phyloP scores from a whole-genome alignment of 1,140 invertebrate genomes.

The Saccostrea glomerata region DNA sequence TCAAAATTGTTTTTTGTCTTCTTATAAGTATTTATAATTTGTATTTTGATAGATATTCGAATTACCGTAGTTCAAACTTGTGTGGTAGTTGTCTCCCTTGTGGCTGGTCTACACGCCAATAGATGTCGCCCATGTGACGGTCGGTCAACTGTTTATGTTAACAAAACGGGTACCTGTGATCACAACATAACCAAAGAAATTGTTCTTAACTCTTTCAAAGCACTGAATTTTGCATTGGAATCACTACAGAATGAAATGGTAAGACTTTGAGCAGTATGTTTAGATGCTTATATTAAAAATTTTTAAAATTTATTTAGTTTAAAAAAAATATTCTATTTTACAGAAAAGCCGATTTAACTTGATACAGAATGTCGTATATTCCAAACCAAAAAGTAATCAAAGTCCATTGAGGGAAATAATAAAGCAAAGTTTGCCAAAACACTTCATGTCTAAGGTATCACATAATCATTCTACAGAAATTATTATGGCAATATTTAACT shows the following conservation, averaged over 20 bases:
- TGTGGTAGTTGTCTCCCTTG: neutral
- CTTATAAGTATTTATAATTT: neutral
- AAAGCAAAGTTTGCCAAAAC: neutral
- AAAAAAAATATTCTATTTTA: neutral
- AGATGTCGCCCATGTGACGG: conserved; percentile 16
- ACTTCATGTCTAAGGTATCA: neutral
- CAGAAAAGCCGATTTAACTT: neutral
- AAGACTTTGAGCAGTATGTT: neutral
- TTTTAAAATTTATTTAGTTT: neutral
- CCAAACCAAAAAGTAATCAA: neutral
- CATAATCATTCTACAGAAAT: neutral
- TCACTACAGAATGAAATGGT: neutral
- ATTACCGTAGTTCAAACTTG: neutral
- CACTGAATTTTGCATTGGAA: neutral
- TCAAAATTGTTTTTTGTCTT: no score
- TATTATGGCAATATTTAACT: neutral
- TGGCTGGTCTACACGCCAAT: neutral
- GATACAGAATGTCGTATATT: neutral
- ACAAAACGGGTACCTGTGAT: neutral
- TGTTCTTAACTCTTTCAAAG: neutral
- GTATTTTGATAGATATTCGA: neutral
- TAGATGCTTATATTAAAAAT: neutral
- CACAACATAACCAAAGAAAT: neutral
- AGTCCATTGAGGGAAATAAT: neutral
- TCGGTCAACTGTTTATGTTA: neutral